Conservation (phyloP, 1,140 invertebrate genomes). For the Thalassaphorura encarpata region DNA sequence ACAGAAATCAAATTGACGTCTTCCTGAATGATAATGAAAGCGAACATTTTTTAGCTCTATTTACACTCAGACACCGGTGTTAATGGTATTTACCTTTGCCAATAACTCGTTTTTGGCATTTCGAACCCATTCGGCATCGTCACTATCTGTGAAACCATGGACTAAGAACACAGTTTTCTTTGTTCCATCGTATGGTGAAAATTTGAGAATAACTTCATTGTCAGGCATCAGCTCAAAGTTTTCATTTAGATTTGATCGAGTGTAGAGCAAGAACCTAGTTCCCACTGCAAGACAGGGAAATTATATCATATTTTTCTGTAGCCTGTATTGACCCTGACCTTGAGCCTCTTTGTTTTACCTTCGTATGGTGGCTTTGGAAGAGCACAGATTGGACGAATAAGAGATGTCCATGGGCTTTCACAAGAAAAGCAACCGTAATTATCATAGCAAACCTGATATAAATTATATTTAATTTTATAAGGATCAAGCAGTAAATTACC, state of each 20-base stretch:
- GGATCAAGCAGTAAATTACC: too few species aligned
- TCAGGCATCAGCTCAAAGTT: slow-evolving; percentile 13
- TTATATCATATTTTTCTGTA: too few species aligned
- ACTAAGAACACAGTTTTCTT: slow-evolving; percentile 17
- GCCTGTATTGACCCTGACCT: too few species aligned
- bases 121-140: slow-evolving; percentile 4
- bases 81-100: too few species aligned
- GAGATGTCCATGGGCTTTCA: slow-evolving; percentile 36
- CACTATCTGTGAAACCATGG: slow-evolving; percentile 23
- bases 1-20: too few species aligned
- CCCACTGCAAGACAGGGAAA: too few species aligned
- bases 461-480: too few species aligned
- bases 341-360: too few species aligned
- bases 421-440: slow-evolving; percentile 39
- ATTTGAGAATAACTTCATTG: slow-evolving; percentile 16
- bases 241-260: slow-evolving; percentile 1
- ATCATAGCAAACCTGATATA: slow-evolving; percentile 38
- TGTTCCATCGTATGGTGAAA: slow-evolving; percentile 6
- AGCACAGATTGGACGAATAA: slow-evolving; percentile 20
- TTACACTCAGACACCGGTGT: too few species aligned
- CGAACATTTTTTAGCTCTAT: too few species aligned
- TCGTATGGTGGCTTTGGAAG: slow-evolving; percentile 18
- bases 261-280: slow-evolving; percentile 25
- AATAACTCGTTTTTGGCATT: slow-evolving; percentile 15
- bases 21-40: too few species aligned